Evolutionary conservation across 2,113 vertebrate genomes (phyloP), one percentile per base, ranked within the genome.

Genomic region (Lepus europaeus): DNA sequence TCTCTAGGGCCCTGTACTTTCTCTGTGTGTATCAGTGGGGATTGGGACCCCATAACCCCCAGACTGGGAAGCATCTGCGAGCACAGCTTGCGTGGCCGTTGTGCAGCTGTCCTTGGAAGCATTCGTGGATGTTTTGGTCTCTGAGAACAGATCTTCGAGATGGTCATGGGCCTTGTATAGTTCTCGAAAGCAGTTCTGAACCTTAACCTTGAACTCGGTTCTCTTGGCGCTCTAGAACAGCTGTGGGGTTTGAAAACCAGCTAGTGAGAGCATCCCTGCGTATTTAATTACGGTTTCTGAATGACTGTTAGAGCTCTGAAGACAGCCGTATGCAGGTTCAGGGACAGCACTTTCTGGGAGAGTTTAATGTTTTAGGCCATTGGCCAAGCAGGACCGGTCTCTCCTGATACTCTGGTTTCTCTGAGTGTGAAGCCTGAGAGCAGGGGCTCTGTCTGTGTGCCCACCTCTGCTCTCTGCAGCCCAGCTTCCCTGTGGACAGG

Each of bases 271-370:
- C 61, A 27, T 86, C 92, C 29, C 33, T 25, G 51, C 51, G 64
- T 69, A 53, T 81, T 92, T 69, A 77, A 79, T 66, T 17, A 86
- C 22, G n/a, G 29, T 87, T 92, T 94, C n/a, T 49, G 68, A 87
- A 51, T 84, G 56, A 59, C 77, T 84, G 12, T 89, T 78, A 74
- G 73, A 70, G 51, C 87, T 69, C 77, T 76, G 56, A 73, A 78
- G 68, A 19, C 78, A 88, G 1, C 14, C 49, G 22, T 22, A 66
- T 19, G 33, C 27, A 33, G 53, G 10, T 70, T 78, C 78, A 77
- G 59, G 78, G 12, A 33, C 70, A 87, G 11, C 31, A 59, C 31
- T 77, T 29, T 16, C 82, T 19, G 53, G n/a, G 77, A 84, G 81
- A 56, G 56, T 69, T 91, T 51, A 70, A 31, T 77, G 39, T 85